Percentiles rank a stretch among this genome's conserved stretches.
These are phyloP conservation scores for Hyles euphorbiae DNA, from an alignment of 1,140 invertebrate species.

Conservation along the genomic window DNA sequence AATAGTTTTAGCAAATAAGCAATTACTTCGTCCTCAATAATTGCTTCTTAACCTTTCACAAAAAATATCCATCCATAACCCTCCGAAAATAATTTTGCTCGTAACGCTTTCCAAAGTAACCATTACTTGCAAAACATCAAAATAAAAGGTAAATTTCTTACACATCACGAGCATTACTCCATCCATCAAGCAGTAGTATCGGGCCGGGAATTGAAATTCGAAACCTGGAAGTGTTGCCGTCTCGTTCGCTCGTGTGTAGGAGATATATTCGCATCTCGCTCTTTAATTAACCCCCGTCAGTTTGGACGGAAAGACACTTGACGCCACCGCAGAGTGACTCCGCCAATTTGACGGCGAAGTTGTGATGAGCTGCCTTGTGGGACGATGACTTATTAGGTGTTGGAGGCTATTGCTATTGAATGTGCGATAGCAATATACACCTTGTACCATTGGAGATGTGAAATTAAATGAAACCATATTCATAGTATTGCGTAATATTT, in stretches of 20 bases:
- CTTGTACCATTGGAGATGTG: too few relatives aligned
- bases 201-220: conserved; percentile 28
- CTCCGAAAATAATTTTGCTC: too few relatives aligned
- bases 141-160: too few relatives aligned
- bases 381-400: conserved; percentile 1
- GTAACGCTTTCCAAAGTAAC: too few relatives aligned
- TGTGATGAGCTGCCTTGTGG: conserved; percentile 20
- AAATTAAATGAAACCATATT: too few relatives aligned
- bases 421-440: not conserved
- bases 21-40: too few relatives aligned
- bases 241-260: conserved; percentile 8
- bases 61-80: too few relatives aligned
- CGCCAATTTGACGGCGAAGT: conserved; percentile 53
- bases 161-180: too few relatives aligned
- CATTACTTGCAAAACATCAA: too few relatives aligned
- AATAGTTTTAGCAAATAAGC: too few relatives aligned
- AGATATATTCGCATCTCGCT: conserved; percentile 29
- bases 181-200: conserved; percentile 12
- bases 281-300: conserved; percentile 57
- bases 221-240: conserved; percentile 10
- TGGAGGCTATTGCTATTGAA: conserved; percentile 11
- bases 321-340: conserved; percentile 40
- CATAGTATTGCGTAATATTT: too few relatives aligned
- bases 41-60: too few relatives aligned
- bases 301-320: conserved; percentile 55